phyloP scores from a whole-genome alignment of 2,797 vertebrate genomes.

The Phrynocephalus vlangalii region DNA sequence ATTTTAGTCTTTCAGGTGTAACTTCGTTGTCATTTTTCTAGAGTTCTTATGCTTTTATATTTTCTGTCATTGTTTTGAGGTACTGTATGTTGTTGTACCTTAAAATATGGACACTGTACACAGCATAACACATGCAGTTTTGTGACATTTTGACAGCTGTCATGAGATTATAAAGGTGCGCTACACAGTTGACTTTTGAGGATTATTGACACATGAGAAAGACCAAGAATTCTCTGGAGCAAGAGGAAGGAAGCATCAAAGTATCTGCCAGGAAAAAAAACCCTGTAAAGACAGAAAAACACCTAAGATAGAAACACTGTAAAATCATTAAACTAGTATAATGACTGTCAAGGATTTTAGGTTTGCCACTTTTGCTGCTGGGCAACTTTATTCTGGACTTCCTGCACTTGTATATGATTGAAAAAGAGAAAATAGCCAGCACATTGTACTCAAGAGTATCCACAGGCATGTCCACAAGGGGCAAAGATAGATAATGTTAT shows the following conservation, averaged over 20 bases:
- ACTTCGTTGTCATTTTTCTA: slow-evolving; percentile 11
- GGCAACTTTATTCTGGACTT: background rate
- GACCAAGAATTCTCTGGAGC: slow-evolving; percentile 9
- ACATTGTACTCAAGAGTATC: no score
- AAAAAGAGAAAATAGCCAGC: background rate
- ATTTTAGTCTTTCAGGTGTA: slow-evolving; percentile 10
- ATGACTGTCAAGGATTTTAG: background rate
- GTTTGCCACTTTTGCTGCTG: background rate
- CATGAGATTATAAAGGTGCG: slow-evolving; percentile 26
- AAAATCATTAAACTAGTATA: slow-evolving; percentile 24
- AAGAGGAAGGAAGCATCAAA: slow-evolving; percentile 13
- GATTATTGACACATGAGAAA: slow-evolving; percentile 33
- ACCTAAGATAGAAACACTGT: background rate
- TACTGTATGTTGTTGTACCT: slow-evolving; percentile 8
- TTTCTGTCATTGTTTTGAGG: slow-evolving; percentile 41
- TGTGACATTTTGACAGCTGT: slow-evolving; percentile 43
- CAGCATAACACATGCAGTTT: slow-evolving; percentile 8
- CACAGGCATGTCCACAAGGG: no score
- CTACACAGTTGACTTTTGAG: slow-evolving; percentile 19
- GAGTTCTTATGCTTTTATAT: background rate
- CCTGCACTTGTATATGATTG: background rate
- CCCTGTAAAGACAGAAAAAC: background rate
- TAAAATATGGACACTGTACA: slow-evolving; percentile 1
- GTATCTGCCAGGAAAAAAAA: background rate
- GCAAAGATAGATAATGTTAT: no score